Percentiles rank a stretch among this genome's conserved stretches.
Conservation (phyloP, 2,113 vertebrate genomes). For the Hemiscyllium ocellatum region DNA sequence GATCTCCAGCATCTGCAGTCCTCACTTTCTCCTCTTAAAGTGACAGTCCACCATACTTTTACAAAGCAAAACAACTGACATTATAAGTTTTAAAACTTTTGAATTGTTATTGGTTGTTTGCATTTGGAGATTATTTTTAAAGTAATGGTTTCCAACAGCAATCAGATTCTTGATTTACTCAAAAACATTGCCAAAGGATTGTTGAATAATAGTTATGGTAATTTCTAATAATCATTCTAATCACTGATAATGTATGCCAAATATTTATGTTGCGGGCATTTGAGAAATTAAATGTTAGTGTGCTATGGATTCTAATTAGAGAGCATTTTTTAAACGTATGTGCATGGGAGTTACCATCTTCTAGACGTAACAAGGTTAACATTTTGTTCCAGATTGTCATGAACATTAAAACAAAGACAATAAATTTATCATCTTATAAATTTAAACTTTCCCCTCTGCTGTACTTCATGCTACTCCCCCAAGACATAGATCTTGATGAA, state of each 20-base stretch:
- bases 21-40: no score
- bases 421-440: neutral
- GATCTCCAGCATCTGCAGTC: no score
- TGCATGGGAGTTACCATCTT: neutral
- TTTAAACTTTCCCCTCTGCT: neutral
- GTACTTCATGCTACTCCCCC: neutral
- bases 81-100: neutral
- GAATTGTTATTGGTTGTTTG: neutral
- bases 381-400: neutral
- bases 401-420: neutral
- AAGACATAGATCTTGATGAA: neutral
- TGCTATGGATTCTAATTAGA: neutral
- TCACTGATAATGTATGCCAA: neutral
- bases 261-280: neutral
- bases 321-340: neutral
- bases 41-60: neutral
- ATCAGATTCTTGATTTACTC: neutral
- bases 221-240: constrained; percentile 9
- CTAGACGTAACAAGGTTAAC: neutral
- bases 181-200: neutral
- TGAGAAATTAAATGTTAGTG: neutral
- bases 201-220: neutral
- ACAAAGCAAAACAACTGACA: neutral
- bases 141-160: neutral
- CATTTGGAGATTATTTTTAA: neutral